phyloP scores from a whole-genome alignment of 2,797 vertebrate species.

The Pseudomugil gertrudae region DNA sequence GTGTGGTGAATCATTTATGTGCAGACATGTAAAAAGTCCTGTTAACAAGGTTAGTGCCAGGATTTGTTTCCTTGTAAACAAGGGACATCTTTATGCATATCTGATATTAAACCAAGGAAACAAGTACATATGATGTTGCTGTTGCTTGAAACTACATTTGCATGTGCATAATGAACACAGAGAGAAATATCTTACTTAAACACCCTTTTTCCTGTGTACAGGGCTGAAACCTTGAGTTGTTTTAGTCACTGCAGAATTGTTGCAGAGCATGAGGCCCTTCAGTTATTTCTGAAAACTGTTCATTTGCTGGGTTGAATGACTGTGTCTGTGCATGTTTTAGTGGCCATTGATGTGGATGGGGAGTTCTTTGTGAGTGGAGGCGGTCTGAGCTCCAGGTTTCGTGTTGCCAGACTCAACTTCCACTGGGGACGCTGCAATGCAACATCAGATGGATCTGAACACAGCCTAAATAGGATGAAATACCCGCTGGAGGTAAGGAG shows the following conservation, averaged over 20 bases:
- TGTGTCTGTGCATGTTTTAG: constrained; percentile 73
- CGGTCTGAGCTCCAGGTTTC: constrained; percentile 88
- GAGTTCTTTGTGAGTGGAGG: constrained; percentile 92
- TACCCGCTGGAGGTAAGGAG: constrained; percentile 92
- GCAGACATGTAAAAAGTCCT: too few species aligned
- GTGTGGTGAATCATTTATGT: too few species aligned
- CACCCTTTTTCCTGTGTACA: too few species aligned
- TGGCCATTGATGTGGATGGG: constrained; percentile 89
- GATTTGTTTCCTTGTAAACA: too few species aligned
- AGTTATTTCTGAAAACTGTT: neutral
- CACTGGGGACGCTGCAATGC: constrained; percentile 97
- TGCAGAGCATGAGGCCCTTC: neutral
- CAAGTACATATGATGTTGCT: too few species aligned
- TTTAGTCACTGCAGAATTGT: neutral
- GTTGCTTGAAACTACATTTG: too few species aligned
- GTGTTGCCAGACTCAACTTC: constrained; percentile 89
- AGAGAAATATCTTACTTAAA: too few species aligned
- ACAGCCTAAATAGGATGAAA: constrained; percentile 93
- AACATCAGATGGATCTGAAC: constrained; percentile 93
- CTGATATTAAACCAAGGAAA: too few species aligned
- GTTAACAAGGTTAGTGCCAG: too few species aligned
- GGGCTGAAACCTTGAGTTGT: neutral
- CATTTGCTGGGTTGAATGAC: neutral
- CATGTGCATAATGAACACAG: too few species aligned
- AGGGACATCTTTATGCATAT: too few species aligned